Conservation (phyloP, 2,113 vertebrate genomes). For the Scomber colias region DNA sequence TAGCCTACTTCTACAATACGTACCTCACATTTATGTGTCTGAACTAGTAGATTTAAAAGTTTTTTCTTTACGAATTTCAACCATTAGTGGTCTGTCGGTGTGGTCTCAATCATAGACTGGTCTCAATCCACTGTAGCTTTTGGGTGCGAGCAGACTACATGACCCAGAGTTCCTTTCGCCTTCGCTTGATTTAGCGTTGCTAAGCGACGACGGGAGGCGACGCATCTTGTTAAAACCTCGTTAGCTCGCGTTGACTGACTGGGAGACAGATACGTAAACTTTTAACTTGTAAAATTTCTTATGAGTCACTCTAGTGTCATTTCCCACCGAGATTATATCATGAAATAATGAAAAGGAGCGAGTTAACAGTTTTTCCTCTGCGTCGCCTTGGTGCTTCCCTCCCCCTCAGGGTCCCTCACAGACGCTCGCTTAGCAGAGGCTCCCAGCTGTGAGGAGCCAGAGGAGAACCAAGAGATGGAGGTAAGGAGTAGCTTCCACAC, state of each 20-base stretch:
- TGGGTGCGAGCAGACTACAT: slow-evolving; percentile 38
- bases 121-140: too few species aligned
- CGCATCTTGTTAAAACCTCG: background rate
- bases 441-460: background rate
- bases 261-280: background rate
- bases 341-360: slow-evolving; percentile 23
- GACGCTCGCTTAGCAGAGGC: slow-evolving; percentile 6
- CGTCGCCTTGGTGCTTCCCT: background rate
- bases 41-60: too few species aligned
- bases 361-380: background rate
- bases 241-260: background rate
- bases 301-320: background rate
- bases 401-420: slow-evolving; percentile 5
- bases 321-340: background rate
- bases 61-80: too few species aligned
- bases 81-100: too few species aligned
- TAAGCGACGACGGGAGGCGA: slow-evolving; percentile 25
- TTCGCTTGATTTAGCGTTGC: slow-evolving; percentile 49
- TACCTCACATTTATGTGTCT: too few species aligned
- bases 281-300: background rate
- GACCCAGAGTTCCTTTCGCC: slow-evolving; percentile 54
- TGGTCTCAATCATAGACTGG: too few species aligned
- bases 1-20: too few species aligned
- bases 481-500: slow-evolving; percentile 42
- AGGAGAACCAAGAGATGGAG: slow-evolving; percentile 56